Evolutionary conservation across 1,140 invertebrate species (phyloP), one percentile per base, ranked within the genome.

Genomic region (Platyscapa corneri): DNA sequence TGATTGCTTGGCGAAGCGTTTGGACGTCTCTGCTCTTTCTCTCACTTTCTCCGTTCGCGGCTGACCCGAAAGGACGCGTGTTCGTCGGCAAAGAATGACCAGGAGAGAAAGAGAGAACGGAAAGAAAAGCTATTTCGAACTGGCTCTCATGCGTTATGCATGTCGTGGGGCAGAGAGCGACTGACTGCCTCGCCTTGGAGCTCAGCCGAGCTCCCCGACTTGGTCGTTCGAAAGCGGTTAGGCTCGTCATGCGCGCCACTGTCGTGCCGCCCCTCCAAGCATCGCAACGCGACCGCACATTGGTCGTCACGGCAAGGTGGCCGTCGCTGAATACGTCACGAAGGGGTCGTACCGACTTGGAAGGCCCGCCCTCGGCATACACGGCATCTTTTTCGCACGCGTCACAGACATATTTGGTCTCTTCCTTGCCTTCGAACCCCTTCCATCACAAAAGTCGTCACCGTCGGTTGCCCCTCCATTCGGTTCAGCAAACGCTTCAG

Each of bases 71-170:
- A 7, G 67, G 18, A 70, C 30, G 34, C 30, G 32, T 18, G 16
- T 37, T 34, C 20, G 67, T 32, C 32, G 42, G 20, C 30, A 74
- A 20, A 74, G 85, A 74, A 85, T 82, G 87, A 88, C 90, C 84
- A 87, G 87, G 85, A 87, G 86, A 88, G 72, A 88, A 87, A 88
- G 87, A 85, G 89, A 85, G 64, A 89, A 86, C 88, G 83, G 86
- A 88, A 88, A 86, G 86, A 37, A 88, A 86, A 88, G 88, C 91
- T 91, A 90, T 91, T 90, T 89, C 88, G 88, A 86, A 89, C 90
- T 90, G 82, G 87, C 91, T 92, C 93, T 94, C 94, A 94, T 94
- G 94, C 93, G 94, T 94, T 94, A 94, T 94, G 94, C 94, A 94
- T 94, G 93, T 93, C 93, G 94, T 92, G 92, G 82, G 64, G 91